Evolutionary conservation across 2,797 vertebrate genomes (phyloP).

Genomic region (Oreonectes daqikongensis): DNA sequence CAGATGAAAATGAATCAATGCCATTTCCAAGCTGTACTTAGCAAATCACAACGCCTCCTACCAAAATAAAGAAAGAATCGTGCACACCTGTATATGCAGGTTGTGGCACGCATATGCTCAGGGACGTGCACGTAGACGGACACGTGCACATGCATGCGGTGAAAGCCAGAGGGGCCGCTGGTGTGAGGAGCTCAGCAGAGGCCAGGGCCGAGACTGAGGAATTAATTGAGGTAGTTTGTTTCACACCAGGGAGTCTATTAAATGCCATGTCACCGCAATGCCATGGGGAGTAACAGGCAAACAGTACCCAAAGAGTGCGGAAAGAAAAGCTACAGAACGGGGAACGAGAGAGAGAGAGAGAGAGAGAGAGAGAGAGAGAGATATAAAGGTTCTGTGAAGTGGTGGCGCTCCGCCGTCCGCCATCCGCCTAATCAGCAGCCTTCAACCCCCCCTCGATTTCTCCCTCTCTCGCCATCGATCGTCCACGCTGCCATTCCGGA

Average conservation of each 20-base stretch:
- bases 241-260: slow-evolving; percentile 79
- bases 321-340: slow-evolving; percentile 30
- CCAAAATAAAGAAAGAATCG: neutral
- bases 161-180: slow-evolving; percentile 61
- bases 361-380: slow-evolving; percentile 42
- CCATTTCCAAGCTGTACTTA: slow-evolving; percentile 13
- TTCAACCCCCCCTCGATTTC: slow-evolving; percentile 47
- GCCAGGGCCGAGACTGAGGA: slow-evolving; percentile 74
- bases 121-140: slow-evolving; percentile 19
- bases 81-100: slow-evolving; percentile 22
- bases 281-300: slow-evolving; percentile 72
- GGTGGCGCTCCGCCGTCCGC: slow-evolving; percentile 49
- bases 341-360: slow-evolving; percentile 42
- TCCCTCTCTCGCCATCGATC: slow-evolving; percentile 53
- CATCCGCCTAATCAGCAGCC: slow-evolving; percentile 58
- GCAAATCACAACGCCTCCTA: slow-evolving; percentile 20
- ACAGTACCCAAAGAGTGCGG: slow-evolving; percentile 68
- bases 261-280: slow-evolving; percentile 78
- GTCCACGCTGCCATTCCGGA: slow-evolving; percentile 47
- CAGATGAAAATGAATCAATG: slow-evolving; percentile 35
- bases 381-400: slow-evolving; percentile 54
- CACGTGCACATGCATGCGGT: slow-evolving; percentile 9
- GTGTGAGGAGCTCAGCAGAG: slow-evolving; percentile 71
- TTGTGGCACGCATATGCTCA: slow-evolving; percentile 5
- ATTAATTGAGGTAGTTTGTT: slow-evolving; percentile 84